Percentiles rank a stretch among this genome's conserved stretches.
These are phyloP conservation scores for Psylliodes chrysocephalus DNA, from an alignment of 2,888 invertebrate species.

Conservation along the genomic window DNA sequence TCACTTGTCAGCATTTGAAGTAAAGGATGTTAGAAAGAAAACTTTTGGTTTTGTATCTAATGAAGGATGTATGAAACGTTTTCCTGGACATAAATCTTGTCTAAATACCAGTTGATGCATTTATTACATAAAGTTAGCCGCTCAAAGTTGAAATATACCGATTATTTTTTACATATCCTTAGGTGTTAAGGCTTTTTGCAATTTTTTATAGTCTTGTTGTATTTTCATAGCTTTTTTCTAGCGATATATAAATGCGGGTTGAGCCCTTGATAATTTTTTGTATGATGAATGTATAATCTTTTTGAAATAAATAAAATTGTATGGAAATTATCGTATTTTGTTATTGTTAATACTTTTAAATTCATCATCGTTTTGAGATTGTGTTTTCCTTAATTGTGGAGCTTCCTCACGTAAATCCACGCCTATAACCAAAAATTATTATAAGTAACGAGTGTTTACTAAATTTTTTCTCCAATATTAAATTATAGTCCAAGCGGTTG, in stretches of 20 bases:
- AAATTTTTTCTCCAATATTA: no score
- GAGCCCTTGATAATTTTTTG: conserved; percentile 43
- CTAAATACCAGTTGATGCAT: conserved; percentile 54
- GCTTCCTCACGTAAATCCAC: no score
- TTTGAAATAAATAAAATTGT: conserved; percentile 32
- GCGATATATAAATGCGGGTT: conserved; percentile 38
- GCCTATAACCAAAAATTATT: no score
- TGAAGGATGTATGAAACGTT: not conserved
- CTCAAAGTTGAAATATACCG: conserved; percentile 46
- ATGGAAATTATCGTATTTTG: not conserved
- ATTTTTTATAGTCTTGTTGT: conserved; percentile 44
- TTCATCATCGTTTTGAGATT: no score
- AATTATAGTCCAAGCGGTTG: no score
- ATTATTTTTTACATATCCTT: conserved; percentile 51
- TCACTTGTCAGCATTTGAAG: no score
- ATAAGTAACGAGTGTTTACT: no score
- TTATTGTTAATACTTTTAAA: no score
- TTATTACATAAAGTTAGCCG: conserved; percentile 48
- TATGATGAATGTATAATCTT: conserved; percentile 46
- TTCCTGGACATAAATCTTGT: conserved; percentile 27
- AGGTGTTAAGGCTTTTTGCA: conserved; percentile 44
- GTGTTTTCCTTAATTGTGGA: no score
- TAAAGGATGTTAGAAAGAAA: no score
- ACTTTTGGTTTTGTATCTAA: not conserved
- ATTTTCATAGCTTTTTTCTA: conserved; percentile 47